Base-by-base conservation (phyloP, 2,888 invertebrate species). In the Stenodera caucasica region DNA sequence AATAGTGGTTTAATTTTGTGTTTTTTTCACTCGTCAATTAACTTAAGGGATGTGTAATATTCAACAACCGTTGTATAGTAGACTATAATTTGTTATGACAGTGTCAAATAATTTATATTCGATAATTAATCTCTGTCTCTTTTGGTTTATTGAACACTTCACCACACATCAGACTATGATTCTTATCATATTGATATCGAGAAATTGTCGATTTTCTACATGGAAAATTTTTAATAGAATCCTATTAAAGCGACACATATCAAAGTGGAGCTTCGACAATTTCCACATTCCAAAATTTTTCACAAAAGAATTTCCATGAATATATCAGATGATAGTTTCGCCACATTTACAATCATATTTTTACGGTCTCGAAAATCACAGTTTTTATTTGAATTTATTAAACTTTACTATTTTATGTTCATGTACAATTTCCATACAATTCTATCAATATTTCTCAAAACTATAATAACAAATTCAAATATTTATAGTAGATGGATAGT, bases 121-220 rank as follows among this genome's bases (percentile, higher is more conserved):
- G 21, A 21, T 45, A 45, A 45, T 45, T 45, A 45, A 45, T 45
- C 45, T 45, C 18, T 45, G 45, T 45, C 45, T 21, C 21, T 45
- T 45, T 45, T 21, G 15, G 21, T 21, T 7, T 45, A 45, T 21
- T 45, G 45, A 45, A 45, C 45, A 45, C 21, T 21, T 12, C 21
- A 45, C 45, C 45, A 18, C 45, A 37, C 14, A 37, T 35, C 12
- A 14, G 37, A 37, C 32, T 32, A 45, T 18, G 18, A 45, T 45
- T 45, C 21, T 45, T 45, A 45, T 45, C 45, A 21, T 11, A 21
- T 45, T 21, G 18, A 45, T 2, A 45, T 15, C 6, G 21, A 11
- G 21, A 21, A 45, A 15, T 45, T 45, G 18, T 40, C 40, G 40
- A 18, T 40, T 40, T 40, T 37, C 37, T 37, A 37, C 35, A 35